Conservation (phyloP, 2,113 vertebrate species). For the Phylloscopus trochiloides region DNA sequence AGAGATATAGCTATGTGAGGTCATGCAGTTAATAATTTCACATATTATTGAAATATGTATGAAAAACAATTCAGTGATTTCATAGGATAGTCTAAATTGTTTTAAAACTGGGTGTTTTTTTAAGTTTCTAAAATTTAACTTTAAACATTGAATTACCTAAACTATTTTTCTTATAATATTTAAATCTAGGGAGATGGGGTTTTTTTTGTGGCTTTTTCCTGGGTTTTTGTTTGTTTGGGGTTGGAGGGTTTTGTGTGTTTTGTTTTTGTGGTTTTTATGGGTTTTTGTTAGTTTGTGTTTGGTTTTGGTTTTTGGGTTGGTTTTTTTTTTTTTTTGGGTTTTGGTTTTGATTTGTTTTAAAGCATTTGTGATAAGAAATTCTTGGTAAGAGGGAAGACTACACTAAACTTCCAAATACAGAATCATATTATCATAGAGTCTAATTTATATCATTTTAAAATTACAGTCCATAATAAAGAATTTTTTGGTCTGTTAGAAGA, state of each 20-base stretch:
- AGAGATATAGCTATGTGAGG: not conserved
- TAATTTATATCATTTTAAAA: not conserved
- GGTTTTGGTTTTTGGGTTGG: not conserved
- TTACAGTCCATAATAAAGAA: constrained; percentile 27
- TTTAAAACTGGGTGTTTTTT: not conserved
- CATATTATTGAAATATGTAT: not conserved
- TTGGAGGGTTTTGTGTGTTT: not conserved
- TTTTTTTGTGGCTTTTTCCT: not conserved
- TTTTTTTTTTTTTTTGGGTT: not conserved
- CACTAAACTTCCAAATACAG: not conserved
- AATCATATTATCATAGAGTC: not conserved
- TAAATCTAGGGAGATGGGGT: not conserved
- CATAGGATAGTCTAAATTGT: not conserved
- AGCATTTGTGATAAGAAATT: not conserved
- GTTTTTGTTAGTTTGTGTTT: not conserved
- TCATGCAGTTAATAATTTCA: not conserved
- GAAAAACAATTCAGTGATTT: not conserved
- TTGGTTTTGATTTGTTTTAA: not conserved
- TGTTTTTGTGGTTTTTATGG: not conserved
- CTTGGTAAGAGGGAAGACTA: not conserved
- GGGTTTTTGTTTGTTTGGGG: not conserved
- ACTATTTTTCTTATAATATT: not conserved
- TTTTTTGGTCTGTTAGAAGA: not conserved
- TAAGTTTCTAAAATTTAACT: not conserved
- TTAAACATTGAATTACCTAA: not conserved